These are phyloP conservation scores for Atrina japonica DNA, from an alignment of 2,888 invertebrate species.

Conservation along the genomic window DNA sequence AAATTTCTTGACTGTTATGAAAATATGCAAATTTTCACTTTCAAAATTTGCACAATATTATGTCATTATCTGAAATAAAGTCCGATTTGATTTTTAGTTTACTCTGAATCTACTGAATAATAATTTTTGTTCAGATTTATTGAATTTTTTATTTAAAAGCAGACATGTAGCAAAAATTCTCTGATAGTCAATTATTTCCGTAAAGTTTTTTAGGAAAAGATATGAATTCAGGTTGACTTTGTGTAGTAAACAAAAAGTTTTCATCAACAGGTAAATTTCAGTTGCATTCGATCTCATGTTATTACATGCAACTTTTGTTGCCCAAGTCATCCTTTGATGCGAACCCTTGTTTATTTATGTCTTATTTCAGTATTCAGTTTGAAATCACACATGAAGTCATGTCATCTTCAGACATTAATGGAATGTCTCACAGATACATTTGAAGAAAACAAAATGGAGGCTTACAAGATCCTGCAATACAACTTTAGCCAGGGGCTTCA, in stretches of 20 bases:
- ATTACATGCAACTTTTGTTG: no score
- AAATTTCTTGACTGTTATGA: background rate
- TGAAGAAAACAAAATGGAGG: slow-evolving; percentile 76
- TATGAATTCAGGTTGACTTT: no score
- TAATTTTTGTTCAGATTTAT: no score
- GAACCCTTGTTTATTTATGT: background rate
- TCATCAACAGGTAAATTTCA: no score
- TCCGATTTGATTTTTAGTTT: background rate
- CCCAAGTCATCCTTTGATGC: no score
- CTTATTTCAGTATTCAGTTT: slow-evolving; percentile 4
- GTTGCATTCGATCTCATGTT: no score
- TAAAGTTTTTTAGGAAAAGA: no score
- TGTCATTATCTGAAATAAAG: background rate
- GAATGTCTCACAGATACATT: slow-evolving; percentile 78
- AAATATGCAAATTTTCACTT: background rate
- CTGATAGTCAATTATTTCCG: no score
- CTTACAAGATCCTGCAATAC: slow-evolving; percentile 61
- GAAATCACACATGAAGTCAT: slow-evolving; percentile 1
- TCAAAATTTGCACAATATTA: background rate
- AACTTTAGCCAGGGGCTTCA: slow-evolving; percentile 17
- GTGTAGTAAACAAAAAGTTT: no score
- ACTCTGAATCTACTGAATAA: no score
- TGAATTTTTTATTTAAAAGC: no score
- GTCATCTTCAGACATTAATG: slow-evolving; percentile 65
- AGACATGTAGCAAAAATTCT: no score